Evolutionary conservation across 2,113 vertebrate genomes (phyloP), one percentile per base, ranked within the genome.

Genomic region (Caretta caretta): DNA sequence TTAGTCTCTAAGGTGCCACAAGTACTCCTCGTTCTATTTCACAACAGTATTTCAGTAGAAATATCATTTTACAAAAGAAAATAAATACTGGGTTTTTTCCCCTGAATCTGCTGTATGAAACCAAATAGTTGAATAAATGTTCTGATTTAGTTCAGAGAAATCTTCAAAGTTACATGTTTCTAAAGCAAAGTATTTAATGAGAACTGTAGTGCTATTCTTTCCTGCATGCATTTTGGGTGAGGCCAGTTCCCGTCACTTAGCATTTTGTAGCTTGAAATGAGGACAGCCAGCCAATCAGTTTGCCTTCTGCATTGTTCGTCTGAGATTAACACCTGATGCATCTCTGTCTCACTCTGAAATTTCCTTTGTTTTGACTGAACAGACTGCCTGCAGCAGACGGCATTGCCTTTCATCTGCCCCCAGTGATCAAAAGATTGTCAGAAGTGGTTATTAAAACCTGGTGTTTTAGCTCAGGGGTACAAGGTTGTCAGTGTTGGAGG

Each of bases 271-370:
- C 59, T 56, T 83, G 80, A 51, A 54, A 1, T 0, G 56, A 76
- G 0, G 22, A 79, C 48, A 85, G 78, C 0, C 1, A 42, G 51
- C 51, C 93, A 22, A 0, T 97, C 76, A 5, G 22, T 46, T 79
- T 2, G 11, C 82, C 83, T 97, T 92, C 84, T 92, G 35, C 83
- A 49, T 88, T 81, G 57, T 59, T 96, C 85, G 2, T 87, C 65
- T 84, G 91, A 82, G 96, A 97, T 97, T 97, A 98, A 96, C 97
- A 98, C 97, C 97, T 97, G 97, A 98, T 97, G 97, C 94, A 91
- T 97, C 97, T 92, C 93, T 93, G 88, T 90, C 94, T 94, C 89
- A 50, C 95, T 98, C 97, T 97, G 95, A 97, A 97, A 96, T 97
- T 83, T 84, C 95, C 83, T 95, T 97, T 98, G 98, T 98, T 98